Base-by-base conservation (phyloP, 2,797 vertebrate species). In the Cyclopterus lumpus region DNA sequence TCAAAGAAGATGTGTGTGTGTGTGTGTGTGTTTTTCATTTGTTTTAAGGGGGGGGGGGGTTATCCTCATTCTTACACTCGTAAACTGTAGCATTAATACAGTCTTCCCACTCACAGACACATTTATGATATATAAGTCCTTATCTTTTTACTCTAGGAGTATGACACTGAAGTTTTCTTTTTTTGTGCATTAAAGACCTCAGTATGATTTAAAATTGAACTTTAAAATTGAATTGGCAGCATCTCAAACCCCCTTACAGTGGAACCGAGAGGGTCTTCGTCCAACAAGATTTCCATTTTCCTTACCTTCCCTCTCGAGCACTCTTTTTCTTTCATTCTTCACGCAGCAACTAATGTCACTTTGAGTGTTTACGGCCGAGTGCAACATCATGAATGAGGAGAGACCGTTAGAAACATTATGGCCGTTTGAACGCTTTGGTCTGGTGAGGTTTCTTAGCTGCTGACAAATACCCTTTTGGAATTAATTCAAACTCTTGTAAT, bases 61-160 rank as follows among this genome's bases (percentile, higher is more conserved):
- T 16, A 18, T 18, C 84, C 81, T 71, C 62, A 26, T 81, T 81
- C 73, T 55, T 24, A 66, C 38, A 38, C 38, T 36, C 57, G 46
- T 38, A 34, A 64, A 59, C 18, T 64, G 61, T 0, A 44, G 62
- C 26, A 62, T 34, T 32, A 58, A 58, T 49, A 70, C 34, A 76
- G 16, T 28, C 14, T 44, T 8, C 55, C 14, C 28, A 14, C 5
- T 38, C 11, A 20, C n/a, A 53, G 8, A n/a, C 34, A 67, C 34
- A 67, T 24, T 36, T 16, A 24, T 15, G 6, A 38, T 18, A 26
- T 20, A 8, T n/a, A 48, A 60, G 6, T 18, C 42, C 7, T 46
- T 40, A 3, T 40, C 38, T 14, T 8, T 14, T 40, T 40, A 12
- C 38, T 40, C 38, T 40, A 14, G 3, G 36, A 38, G 36, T 11